A percentile compares a stretch with the other conserved stretches of the same genome.
These are phyloP conservation scores for Podarcis muralis DNA, from an alignment of 2,113 vertebrate genomes.

Conservation along the genomic window DNA sequence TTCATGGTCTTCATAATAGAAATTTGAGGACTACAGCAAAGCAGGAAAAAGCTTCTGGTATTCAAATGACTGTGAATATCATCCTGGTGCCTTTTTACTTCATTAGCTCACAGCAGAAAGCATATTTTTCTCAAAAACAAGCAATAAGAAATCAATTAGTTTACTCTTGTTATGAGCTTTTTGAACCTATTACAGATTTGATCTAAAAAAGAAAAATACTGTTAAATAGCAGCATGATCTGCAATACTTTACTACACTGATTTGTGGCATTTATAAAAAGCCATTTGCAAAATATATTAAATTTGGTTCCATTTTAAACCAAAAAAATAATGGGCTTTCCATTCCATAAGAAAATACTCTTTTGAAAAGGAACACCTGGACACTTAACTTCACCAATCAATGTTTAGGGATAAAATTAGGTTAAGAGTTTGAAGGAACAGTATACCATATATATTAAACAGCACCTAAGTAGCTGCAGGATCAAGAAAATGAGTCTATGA, in stretches of 20 bases:
- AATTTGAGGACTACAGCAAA: background rate
- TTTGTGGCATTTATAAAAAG: constrained; percentile 21
- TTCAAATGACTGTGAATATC: background rate
- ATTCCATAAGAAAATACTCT: constrained; percentile 7
- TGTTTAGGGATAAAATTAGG: background rate
- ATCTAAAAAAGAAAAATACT: constrained; percentile 23
- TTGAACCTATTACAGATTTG: background rate
- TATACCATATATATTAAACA: background rate
- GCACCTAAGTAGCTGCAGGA: constrained; percentile 29
- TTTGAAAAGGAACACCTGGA: background rate
- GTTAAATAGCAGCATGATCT: constrained; percentile 29
- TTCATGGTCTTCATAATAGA: background rate
- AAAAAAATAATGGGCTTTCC: background rate
- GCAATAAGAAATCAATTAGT: constrained; percentile 7
- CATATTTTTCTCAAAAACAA: constrained; percentile 19
- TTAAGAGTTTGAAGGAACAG: background rate
- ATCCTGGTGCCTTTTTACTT: background rate
- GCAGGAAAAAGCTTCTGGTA: background rate
- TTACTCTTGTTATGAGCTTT: constrained; percentile 1
- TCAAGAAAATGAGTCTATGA: constrained; percentile 45
- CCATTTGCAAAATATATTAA: constrained; percentile 40
- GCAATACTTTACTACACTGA: constrained; percentile 21
- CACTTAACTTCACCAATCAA: background rate
- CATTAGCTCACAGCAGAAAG: constrained; percentile 30
- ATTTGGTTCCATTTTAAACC: constrained; percentile 43